phyloP scores from a whole-genome alignment of 1,140 invertebrate genomes.

The Kradibia gibbosae region DNA sequence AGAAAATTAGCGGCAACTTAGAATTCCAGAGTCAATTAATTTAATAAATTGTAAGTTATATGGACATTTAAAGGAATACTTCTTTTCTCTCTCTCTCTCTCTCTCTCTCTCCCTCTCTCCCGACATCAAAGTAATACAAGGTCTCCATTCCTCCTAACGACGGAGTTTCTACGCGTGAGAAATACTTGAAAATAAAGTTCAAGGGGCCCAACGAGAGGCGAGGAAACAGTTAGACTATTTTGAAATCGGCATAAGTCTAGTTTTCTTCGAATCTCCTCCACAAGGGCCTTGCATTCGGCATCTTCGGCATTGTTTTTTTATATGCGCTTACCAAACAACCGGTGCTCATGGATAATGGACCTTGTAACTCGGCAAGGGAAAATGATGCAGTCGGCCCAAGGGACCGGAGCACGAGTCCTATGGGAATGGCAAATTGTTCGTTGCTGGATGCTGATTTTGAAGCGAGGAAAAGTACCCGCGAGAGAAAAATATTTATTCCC shows the following conservation, averaged over 20 bases:
- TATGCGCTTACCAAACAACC: background rate
- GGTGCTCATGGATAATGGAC: background rate
- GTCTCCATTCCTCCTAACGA: too few species aligned
- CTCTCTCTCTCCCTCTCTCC: too few species aligned
- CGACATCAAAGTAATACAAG: too few species aligned
- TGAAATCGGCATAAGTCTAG: background rate
- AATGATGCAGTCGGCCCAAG: constrained; percentile 60
- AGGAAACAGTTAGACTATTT: background rate
- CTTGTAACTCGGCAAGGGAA: constrained; percentile 41
- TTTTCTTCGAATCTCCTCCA: background rate
- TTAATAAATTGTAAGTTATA: too few species aligned
- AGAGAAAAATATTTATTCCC: constrained; percentile 71
- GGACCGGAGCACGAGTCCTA: constrained; percentile 59
- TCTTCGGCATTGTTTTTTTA: background rate
- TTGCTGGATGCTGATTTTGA: constrained; percentile 60
- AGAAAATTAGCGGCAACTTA: too few species aligned
- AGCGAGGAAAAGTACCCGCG: constrained; percentile 64
- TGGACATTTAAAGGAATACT: too few species aligned
- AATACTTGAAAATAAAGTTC: too few species aligned
- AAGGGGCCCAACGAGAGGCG: too few species aligned
- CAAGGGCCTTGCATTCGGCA: background rate
- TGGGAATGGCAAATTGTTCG: constrained; percentile 54
- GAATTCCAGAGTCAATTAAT: too few species aligned
- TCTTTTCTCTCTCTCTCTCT: too few species aligned
- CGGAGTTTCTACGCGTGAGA: too few species aligned